These are phyloP conservation scores for Melikaiella ostensackeni DNA, from an alignment of 2,888 invertebrate genomes.

Conservation along the genomic window DNA sequence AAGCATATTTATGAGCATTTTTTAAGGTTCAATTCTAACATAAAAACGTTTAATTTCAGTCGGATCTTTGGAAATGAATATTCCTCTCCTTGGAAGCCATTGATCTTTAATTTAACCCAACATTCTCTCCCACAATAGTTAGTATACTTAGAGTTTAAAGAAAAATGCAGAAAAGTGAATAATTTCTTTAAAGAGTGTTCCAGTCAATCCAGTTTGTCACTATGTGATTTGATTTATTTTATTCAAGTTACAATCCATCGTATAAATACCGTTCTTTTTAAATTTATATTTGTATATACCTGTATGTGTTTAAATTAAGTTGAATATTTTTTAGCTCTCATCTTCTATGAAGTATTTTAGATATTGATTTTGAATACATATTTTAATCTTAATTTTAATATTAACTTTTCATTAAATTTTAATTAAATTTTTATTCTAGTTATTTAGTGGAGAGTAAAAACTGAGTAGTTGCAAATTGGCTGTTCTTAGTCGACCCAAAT, in stretches of 20 bases:
- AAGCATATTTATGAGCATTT: no score
- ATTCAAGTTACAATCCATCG: not conserved
- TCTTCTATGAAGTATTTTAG: no score
- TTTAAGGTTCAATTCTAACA: no score
- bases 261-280: no score
- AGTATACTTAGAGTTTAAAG: not conserved
- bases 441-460: constrained; percentile 11
- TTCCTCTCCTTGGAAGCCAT: constrained; percentile 21
- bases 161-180: not conserved
- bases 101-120: constrained; percentile 26
- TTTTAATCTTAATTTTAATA: not conserved
- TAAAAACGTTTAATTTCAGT: constrained; percentile 24
- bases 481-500: constrained; percentile 26
- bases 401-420: not conserved
- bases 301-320: no score
- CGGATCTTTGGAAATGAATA: constrained; percentile 22
- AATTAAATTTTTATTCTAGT: not conserved
- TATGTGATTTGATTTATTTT: not conserved
- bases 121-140: constrained; percentile 7
- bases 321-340: no score
- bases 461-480: constrained; percentile 18
- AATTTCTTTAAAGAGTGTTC: not conserved
- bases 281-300: no score
- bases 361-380: not conserved
- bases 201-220: not conserved